These are phyloP conservation scores for Drosophila mojavensis DNA, from an alignment of 1,140 invertebrate species.

Conservation along the genomic window DNA sequence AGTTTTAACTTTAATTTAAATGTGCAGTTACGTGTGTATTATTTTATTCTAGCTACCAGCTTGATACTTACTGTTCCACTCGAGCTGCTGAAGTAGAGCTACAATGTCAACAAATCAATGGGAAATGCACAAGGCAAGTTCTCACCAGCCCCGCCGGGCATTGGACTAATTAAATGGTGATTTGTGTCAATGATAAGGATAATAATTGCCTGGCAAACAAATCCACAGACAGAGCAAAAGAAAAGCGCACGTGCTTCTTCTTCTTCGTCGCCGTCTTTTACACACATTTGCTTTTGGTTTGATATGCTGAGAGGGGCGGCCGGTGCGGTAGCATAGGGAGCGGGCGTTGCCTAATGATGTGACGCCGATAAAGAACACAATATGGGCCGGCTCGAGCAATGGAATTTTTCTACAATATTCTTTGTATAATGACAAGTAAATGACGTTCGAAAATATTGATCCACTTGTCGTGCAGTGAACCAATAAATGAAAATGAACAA, in stretches of 20 bases:
- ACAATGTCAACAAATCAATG: slow-evolving; percentile 77
- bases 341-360: slow-evolving; percentile 68
- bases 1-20: no score
- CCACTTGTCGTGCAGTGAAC: slow-evolving; percentile 64
- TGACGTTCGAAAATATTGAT: slow-evolving; percentile 67
- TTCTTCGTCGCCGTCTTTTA: slow-evolving; percentile 5
- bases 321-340: background rate
- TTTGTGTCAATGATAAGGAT: slow-evolving; percentile 79
- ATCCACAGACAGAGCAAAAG: slow-evolving; percentile 43
- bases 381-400: slow-evolving; percentile 45
- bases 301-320: slow-evolving; percentile 1
- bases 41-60: slow-evolving; percentile 4
- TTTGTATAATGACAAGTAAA: slow-evolving; percentile 64
- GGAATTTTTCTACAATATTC: slow-evolving; percentile 33
- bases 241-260: slow-evolving; percentile 28
- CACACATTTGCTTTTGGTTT: slow-evolving; percentile 15
- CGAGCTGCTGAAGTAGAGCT: background rate
- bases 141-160: slow-evolving; percentile 31
- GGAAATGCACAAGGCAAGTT: slow-evolving; percentile 57
- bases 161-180: slow-evolving; percentile 78
- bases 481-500: slow-evolving; percentile 59
- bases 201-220: slow-evolving; percentile 78
- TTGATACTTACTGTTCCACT: background rate
- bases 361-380: slow-evolving; percentile 56
- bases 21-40: background rate